These are phyloP conservation scores for Leuciscus waleckii DNA, from an alignment of 2,797 vertebrate genomes.

Conservation along the genomic window DNA sequence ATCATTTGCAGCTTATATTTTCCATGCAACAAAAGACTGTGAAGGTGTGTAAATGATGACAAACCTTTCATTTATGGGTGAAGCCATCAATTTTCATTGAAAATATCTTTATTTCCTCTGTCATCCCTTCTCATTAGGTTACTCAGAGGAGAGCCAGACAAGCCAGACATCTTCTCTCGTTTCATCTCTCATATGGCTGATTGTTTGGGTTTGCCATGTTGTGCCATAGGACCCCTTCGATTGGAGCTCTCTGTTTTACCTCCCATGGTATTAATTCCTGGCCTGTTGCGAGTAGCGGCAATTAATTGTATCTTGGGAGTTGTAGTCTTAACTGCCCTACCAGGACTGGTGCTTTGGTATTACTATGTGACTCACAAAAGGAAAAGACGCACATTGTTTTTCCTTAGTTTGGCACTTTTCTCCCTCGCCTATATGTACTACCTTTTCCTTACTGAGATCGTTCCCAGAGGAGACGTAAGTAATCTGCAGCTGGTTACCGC, in stretches of 20 bases:
- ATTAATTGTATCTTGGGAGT: conserved; percentile 88
- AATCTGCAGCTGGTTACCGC: conserved; percentile 76
- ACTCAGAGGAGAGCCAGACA: conserved; percentile 64
- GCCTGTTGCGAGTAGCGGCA: conserved; percentile 87
- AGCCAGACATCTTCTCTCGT: conserved; percentile 81
- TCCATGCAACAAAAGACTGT: not conserved
- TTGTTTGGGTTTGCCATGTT: conserved; percentile 88
- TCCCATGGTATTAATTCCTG: conserved; percentile 88
- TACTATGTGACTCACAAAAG: conserved; percentile 93
- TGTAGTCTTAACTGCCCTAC: conserved; percentile 82
- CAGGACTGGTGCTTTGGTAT: conserved; percentile 91
- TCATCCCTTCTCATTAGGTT: conserved; percentile 20
- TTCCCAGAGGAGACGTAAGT: conserved; percentile 80
- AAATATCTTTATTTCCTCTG: not conserved
- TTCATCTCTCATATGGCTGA: conserved; percentile 81
- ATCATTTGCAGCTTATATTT: not conserved
- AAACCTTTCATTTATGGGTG: not conserved
- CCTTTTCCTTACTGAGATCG: conserved; percentile 87
- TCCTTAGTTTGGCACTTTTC: conserved; percentile 94
- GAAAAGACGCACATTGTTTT: conserved; percentile 91
- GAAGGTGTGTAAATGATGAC: not conserved
- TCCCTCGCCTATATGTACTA: conserved; percentile 96
- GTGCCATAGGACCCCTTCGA: conserved; percentile 81
- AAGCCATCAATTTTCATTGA: not conserved
- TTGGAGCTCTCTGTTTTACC: conserved; percentile 89